phyloP scores from a whole-genome alignment of 2,797 vertebrate species.

The Chloroceryle amazona region DNA sequence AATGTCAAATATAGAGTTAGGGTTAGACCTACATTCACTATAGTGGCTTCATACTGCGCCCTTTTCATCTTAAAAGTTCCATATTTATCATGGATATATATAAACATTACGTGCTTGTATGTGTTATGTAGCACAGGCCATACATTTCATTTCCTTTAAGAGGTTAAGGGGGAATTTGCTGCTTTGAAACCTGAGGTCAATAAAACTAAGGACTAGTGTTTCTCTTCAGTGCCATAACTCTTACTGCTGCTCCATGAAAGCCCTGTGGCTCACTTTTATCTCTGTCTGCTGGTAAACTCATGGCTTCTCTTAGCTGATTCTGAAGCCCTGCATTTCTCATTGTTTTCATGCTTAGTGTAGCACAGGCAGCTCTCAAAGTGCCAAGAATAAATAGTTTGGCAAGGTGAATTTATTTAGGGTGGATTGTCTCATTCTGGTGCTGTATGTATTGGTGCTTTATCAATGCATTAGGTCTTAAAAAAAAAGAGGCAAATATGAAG shows the following conservation, averaged over 20 bases:
- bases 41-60: background rate
- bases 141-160: background rate
- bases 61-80: background rate
- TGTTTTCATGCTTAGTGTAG: background rate
- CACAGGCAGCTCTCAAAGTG: background rate
- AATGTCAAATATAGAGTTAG: background rate
- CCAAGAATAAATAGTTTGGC: conserved; percentile 17
- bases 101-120: background rate
- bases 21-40: background rate
- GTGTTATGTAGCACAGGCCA: background rate
- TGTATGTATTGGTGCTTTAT: conserved; percentile 5
- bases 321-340: background rate
- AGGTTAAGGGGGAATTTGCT: background rate
- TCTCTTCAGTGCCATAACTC: background rate
- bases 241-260: background rate
- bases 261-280: background rate
- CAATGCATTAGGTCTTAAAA: background rate
- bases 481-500: background rate
- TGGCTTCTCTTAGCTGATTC: background rate
- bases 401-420: background rate
- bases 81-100: background rate
- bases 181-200: background rate
- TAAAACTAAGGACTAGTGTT: background rate
- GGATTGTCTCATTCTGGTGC: background rate
- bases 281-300: background rate